Conservation (phyloP, 1,140 invertebrate genomes). For the Leptinotarsa lineolata region DNA sequence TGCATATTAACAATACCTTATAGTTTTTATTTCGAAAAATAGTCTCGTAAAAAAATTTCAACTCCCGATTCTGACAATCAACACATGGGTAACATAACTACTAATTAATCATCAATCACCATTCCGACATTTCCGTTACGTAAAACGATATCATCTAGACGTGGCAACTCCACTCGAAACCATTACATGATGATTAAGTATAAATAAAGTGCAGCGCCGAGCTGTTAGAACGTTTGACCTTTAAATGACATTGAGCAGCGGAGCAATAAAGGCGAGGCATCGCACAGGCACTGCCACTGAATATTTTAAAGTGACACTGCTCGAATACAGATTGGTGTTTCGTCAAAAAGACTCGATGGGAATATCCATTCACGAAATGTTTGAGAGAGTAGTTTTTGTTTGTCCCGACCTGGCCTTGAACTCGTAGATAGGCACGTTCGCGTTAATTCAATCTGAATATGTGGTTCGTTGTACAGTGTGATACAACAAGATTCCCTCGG, state of each 20-base stretch:
- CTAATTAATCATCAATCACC: too few species aligned
- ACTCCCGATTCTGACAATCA: too few species aligned
- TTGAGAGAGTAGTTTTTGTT: background rate
- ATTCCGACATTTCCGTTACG: too few species aligned
- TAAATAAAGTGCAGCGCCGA: constrained; percentile 10
- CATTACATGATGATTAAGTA: constrained; percentile 9
- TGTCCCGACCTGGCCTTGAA: constrained; percentile 16
- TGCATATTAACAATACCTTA: too few species aligned
- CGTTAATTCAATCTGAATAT: background rate
- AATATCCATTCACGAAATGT: background rate
- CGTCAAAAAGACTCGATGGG: background rate
- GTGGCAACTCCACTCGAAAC: background rate
- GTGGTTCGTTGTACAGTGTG: too few species aligned
- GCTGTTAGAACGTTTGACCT: constrained; percentile 18
- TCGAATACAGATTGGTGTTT: constrained; percentile 10
- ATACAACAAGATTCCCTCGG: too few species aligned
- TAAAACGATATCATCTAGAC: too few species aligned
- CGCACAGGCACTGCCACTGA: background rate
- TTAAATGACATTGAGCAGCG: constrained; percentile 19
- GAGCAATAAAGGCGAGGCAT: constrained; percentile 9
- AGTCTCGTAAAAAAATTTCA: too few species aligned
- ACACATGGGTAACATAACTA: too few species aligned
- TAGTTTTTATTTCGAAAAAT: too few species aligned
- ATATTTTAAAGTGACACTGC: constrained; percentile 25
- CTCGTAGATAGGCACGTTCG: background rate